Base-by-base conservation (phyloP, 2,113 vertebrate genomes). In the Mesitornis unicolor region DNA sequence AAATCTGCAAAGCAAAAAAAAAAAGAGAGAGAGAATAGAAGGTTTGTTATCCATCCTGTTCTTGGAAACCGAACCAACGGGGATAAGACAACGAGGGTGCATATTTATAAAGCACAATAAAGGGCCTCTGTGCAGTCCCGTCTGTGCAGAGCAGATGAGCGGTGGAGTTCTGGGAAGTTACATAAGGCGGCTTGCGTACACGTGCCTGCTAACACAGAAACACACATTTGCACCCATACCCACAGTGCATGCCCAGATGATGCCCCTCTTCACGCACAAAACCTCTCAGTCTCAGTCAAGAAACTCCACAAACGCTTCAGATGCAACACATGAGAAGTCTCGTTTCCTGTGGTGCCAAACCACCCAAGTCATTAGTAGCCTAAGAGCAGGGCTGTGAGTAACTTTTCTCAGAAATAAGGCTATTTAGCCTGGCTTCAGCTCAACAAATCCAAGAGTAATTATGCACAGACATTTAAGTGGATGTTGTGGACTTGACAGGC, bases 91-190 rank as follows among this genome's bases (percentile, higher is more conserved):
- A 97, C 96, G 95, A 96, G 91, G 85, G 84, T 10, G 1, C 36
- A 75, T 96, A 96, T 96, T 97, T 97, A 97, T 91, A 86, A 96
- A 97, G 96, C 81, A 93, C 73, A 77, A 97, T 97, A 95, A 97
- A 98, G 97, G 92, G 84, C 92, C 91, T 95, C 96, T 97, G 95
- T 97, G 82, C 77, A 59, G 93, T 96, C 82, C 54, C 81, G 95
- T 97, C 88, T 96, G 93, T 3, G 1, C 70, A 73, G 91, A 97
- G 84, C 94, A 97, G 95, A 97, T 97, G 97, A 96, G 89, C 43
- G 4, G 43, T 4, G 51, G 74, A 95, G 94, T 95, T 95, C 96
- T 95, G 93, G 93, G 83, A 93, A 96, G 93, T 95, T 96, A 84
- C 94, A 97, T 92, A 93, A 93, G 89, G 80, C 36, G 0, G 85